These are phyloP conservation scores for Conus canariensis DNA, from an alignment of 2,888 invertebrate species.

Conservation along the genomic window DNA sequence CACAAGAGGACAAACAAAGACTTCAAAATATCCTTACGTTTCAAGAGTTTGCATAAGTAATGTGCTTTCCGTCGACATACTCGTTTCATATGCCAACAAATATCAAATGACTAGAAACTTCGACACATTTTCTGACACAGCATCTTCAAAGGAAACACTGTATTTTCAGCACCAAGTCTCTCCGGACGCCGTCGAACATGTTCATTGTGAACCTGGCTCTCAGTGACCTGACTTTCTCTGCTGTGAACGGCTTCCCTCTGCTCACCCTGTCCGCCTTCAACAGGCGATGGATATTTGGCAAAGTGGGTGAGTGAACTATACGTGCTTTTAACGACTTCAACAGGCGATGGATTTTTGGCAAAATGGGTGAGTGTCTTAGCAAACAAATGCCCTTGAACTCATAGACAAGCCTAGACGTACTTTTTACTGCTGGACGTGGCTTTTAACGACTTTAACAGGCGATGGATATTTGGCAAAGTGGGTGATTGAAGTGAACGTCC, in stretches of 20 bases:
- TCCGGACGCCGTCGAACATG: constrained; percentile 94
- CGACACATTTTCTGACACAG: too few relatives aligned
- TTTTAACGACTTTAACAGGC: constrained; percentile 80
- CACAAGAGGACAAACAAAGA: too few relatives aligned
- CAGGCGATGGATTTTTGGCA: constrained; percentile 85
- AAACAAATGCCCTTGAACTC: neutral
- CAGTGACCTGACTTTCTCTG: constrained; percentile 92
- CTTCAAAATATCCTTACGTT: too few relatives aligned
- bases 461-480: constrained; percentile 83
- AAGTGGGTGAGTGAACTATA: constrained; percentile 72
- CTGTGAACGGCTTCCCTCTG: constrained; percentile 88
- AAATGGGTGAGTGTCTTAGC: constrained; percentile 71
- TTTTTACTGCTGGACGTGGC: too few relatives aligned
- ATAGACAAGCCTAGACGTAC: too few relatives aligned
- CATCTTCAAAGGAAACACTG: too few relatives aligned
- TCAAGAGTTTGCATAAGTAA: too few relatives aligned
- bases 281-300: constrained; percentile 85
- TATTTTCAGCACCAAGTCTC: constrained; percentile 73
- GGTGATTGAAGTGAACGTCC: constrained; percentile 60
- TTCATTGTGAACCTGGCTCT: constrained; percentile 94
- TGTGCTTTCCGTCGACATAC: too few relatives aligned
- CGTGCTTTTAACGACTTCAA: constrained; percentile 58
- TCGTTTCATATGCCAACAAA: too few relatives aligned
- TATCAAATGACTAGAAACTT: too few relatives aligned
- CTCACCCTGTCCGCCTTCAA: constrained; percentile 72